Evolutionary conservation across 2,797 vertebrate species (phyloP), one percentile per base, ranked within the genome.

Genomic region (Lutjanus argentimaculatus): DNA sequence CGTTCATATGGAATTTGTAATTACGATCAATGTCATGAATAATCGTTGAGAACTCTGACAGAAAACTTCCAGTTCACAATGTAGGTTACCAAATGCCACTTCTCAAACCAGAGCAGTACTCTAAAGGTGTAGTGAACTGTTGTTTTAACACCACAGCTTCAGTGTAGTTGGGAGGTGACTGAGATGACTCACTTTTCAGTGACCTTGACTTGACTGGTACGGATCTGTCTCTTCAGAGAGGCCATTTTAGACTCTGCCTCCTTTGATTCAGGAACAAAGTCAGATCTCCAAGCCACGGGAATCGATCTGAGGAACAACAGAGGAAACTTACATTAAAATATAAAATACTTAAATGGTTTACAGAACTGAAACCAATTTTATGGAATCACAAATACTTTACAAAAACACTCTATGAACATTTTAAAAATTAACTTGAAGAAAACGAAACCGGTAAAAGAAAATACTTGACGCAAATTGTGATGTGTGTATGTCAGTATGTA

Each of bases 181-280:
- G 25, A 55, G 1, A 62, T 0, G 0, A 86, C 95, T 93, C 72
- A 97, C 96, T 95, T 93, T 58, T 95, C 89, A 0, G 91, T 93
- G 77, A 95, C 89, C 76, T 93, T 95, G 6, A 94, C 88, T 12
- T 91, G 61, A 1, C 87, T 89, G 36, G 57, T 77, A 25, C 56
- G 83, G 62, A 98, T 90, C 77, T 75, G 89, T 16, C 4, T 87
- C 93, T 98, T 98, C 82, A 98, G 83, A 68, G 92, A 85, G 0
- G 80, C 73, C 93, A 97, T 90, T 75, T 93, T 95, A 51, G 72
- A 86, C 75, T 94, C 92, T 0, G 96, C 93, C 11, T 97, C 96
- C 83, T 92, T 91, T 1, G 97, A 98, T 87, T 98, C 97, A 1
- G 96, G 69, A 2, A 74, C 84, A 88, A 98, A 98, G 86, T 98